Conservation (phyloP, 2,888 invertebrate genomes). For the Galerucella pusilla region DNA sequence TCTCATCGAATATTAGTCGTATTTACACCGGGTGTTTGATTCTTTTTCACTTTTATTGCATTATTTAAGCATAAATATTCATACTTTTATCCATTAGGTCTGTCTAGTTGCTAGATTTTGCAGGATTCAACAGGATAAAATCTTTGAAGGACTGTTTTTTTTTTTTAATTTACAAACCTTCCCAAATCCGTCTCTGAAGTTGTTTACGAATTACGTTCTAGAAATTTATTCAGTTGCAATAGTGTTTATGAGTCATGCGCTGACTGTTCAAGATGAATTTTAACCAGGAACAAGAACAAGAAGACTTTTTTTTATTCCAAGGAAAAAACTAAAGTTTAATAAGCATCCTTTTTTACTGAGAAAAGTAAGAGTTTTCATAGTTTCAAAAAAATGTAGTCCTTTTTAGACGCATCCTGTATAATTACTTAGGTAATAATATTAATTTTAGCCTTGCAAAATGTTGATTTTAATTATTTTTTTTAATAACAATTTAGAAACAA, state of each 20-base stretch:
- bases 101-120: too few species aligned
- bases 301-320: neutral
- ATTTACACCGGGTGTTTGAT: too few species aligned
- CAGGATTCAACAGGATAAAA: too few species aligned
- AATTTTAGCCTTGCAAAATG: too few species aligned
- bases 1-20: too few species aligned
- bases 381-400: neutral
- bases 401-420: neutral
- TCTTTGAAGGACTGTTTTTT: too few species aligned
- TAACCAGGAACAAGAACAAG: conserved; percentile 22
- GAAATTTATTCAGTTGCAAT: conserved; percentile 18
- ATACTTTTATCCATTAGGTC: too few species aligned
- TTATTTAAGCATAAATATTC: too few species aligned
- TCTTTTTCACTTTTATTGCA: too few species aligned
- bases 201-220: conserved; percentile 25
- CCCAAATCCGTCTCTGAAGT: conserved; percentile 11
- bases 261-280: conserved; percentile 23
- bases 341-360: neutral
- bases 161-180: neutral
- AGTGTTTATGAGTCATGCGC: conserved; percentile 18
- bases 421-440: too few species aligned
- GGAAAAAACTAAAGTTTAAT: neutral
- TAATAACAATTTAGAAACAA: neutral
- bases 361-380: too few species aligned
- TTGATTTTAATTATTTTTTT: too few species aligned